phyloP scores from a whole-genome alignment of 2,888 invertebrate species.

The Trichopria drosophilae region DNA sequence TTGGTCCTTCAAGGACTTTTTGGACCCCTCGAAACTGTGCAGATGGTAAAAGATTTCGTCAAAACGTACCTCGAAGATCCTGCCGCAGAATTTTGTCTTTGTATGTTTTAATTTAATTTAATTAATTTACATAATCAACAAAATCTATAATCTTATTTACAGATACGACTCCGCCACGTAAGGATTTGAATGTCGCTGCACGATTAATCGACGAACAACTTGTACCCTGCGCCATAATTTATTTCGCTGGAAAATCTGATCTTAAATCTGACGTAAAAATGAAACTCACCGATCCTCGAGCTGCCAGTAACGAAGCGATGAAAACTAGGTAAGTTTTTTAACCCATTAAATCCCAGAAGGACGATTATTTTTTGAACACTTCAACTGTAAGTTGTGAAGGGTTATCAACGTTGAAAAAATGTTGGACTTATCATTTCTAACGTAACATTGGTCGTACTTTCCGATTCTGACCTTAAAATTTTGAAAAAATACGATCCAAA shows the following conservation, averaged over 20 bases:
- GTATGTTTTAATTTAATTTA: conserved; percentile 63
- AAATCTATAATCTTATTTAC: conserved; percentile 51
- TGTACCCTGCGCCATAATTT: conserved; percentile 77
- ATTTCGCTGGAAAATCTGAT: conserved; percentile 62
- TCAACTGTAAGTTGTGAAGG: too few relatives aligned
- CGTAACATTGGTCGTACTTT: too few relatives aligned
- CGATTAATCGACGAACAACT: conserved; percentile 74
- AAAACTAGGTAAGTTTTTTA: conserved; percentile 64
- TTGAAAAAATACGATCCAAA: too few relatives aligned
- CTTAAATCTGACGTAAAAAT: conserved; percentile 66
- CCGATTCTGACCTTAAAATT: too few relatives aligned
- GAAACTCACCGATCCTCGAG: conserved; percentile 68
- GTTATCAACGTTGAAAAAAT: too few relatives aligned
- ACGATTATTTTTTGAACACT: too few relatives aligned
- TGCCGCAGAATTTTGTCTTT: conserved; percentile 74
- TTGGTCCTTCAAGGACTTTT: conserved; percentile 86
- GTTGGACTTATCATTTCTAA: too few relatives aligned
- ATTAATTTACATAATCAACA: conserved; percentile 12
- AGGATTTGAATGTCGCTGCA: conserved; percentile 64
- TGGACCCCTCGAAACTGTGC: conserved; percentile 73
- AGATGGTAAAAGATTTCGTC: conserved; percentile 74
- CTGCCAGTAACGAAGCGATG: conserved; percentile 70
- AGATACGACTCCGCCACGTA: conserved; percentile 86
- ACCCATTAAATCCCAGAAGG: too few relatives aligned
- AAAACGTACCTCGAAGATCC: conserved; percentile 69